Base-by-base conservation (phyloP, 1,140 invertebrate genomes). In the Euglossa dilemma region DNA sequence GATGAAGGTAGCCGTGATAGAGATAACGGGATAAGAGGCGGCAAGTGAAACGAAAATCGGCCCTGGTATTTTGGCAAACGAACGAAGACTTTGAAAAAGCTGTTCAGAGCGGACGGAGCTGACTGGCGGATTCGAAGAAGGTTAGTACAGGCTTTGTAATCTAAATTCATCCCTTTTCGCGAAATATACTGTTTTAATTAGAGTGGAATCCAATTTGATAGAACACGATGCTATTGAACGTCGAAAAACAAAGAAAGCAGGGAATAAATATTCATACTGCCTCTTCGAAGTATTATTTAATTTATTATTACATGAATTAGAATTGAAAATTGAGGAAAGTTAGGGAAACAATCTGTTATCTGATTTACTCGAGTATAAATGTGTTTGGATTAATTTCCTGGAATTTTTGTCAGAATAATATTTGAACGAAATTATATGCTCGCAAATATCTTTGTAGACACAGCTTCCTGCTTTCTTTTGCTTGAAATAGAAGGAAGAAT, bases 11-110 rank as follows among this genome's bases (percentile, higher is more conserved):
- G 28, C 36, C 23, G 18, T 18, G 20, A 47, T 9, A 11, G 36
- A 45, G 64, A 64, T 69, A 63, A 54, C 36, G n/a, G 57, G 25
- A n/a, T 59, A 57, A 71, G 25, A 63, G 57, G 69, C 23, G 7
- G 71, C 64, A 69, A 61, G 50, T n/a, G 74, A 63, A 74, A 74
- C 50, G 43, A 56, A 57, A 66, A 75, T 47, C 23, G 7, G 12
- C 59, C 45, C 23, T 57, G 52, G 23, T 78, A 18, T 8, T 45
- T 57, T 23, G 20, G 36, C 25, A 25, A 47, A 7, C n/a, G 36
- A 14, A 16, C 7, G 20, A 43, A 25, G 14, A 12, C 36, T 36
- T 1, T 5, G 28, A 23, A 61, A 28, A 61, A 1, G 16, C 14
- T 6, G 14, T 6, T 25, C 36, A 36, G 36, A 14, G 6, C 14